These are phyloP conservation scores for Dynastes grantii DNA, from an alignment of 2,888 invertebrate species.

Conservation along the genomic window DNA sequence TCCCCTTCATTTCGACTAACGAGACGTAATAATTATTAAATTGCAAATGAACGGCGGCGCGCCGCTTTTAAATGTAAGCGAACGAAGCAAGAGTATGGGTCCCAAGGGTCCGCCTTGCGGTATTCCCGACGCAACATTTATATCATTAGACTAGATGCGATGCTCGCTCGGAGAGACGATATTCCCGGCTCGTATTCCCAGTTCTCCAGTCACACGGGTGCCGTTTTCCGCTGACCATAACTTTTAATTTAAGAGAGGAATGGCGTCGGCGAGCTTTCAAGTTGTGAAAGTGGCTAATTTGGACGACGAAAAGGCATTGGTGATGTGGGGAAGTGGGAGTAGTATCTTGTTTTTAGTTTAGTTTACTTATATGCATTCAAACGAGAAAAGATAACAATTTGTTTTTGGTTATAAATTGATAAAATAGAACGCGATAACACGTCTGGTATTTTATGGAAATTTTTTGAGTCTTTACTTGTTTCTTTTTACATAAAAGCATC, in stretches of 20 bases:
- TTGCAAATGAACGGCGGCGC: not conserved
- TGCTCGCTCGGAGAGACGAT: not conserved
- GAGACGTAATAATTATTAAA: constrained; percentile 10
- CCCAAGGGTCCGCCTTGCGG: constrained; percentile 23
- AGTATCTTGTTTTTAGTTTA: not conserved
- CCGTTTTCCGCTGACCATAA: constrained; percentile 15
- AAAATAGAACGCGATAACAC: too few relatives aligned
- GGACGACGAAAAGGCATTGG: not conserved
- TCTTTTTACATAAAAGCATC: too few relatives aligned
- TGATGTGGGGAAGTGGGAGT: not conserved
- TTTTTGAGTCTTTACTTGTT: too few relatives aligned
- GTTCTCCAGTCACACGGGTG: not conserved
- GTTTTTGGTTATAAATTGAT: too few relatives aligned
- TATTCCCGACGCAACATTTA: constrained; percentile 27
- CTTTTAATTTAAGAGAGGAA: constrained; percentile 4
- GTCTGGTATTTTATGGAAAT: too few relatives aligned
- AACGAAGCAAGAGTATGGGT: not conserved
- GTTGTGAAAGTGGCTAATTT: constrained; percentile 3
- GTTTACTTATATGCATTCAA: too few relatives aligned
- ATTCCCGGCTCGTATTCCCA: not conserved
- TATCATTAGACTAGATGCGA: constrained; percentile 13
- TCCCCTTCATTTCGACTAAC: not conserved
- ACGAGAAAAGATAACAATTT: too few relatives aligned
- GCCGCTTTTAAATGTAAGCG: not conserved
- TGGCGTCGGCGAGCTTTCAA: not conserved